Evolutionary conservation across 2,113 vertebrate species (phyloP).

Genomic region (Carassius gibelio): DNA sequence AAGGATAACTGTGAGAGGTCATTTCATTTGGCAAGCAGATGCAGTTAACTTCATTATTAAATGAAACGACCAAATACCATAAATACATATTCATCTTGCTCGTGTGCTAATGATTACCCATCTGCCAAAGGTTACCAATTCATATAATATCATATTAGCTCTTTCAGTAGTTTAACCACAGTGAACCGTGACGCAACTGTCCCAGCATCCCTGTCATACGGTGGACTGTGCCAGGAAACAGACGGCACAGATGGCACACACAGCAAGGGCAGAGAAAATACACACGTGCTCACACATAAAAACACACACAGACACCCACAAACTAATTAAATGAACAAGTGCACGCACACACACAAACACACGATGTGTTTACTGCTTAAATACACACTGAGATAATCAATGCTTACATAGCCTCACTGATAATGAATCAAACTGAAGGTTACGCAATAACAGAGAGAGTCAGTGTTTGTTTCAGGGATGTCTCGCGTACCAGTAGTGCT

Average conservation of each 20-base stretch:
- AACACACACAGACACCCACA: constrained; percentile 37
- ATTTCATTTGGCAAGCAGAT: not conserved
- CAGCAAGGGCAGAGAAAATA: constrained; percentile 43
- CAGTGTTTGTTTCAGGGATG: constrained; percentile 13
- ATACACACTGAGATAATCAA: constrained; percentile 37
- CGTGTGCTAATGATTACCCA: not conserved
- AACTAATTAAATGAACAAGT: not conserved
- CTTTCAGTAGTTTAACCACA: not conserved
- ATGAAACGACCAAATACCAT: not conserved
- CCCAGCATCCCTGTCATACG: constrained; percentile 20
- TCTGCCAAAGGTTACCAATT: not conserved
- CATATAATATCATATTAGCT: constrained; percentile 3
- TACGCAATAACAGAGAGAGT: constrained; percentile 8
- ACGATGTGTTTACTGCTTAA: constrained; percentile 8
- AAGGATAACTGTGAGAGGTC: not conserved
- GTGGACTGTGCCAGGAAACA: constrained; percentile 19
- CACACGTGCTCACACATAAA: constrained; percentile 40
- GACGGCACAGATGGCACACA: constrained; percentile 52
- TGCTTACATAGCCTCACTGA: constrained; percentile 30
- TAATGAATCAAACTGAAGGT: constrained; percentile 49
- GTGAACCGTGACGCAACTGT: constrained; percentile 25
- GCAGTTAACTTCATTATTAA: not conserved
- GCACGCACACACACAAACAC: not conserved
- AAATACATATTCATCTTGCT: constrained; percentile 7
- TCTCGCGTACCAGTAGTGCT: not conserved